Base-by-base conservation (phyloP, 1,140 invertebrate species). In the Diorhabda elongata region DNA sequence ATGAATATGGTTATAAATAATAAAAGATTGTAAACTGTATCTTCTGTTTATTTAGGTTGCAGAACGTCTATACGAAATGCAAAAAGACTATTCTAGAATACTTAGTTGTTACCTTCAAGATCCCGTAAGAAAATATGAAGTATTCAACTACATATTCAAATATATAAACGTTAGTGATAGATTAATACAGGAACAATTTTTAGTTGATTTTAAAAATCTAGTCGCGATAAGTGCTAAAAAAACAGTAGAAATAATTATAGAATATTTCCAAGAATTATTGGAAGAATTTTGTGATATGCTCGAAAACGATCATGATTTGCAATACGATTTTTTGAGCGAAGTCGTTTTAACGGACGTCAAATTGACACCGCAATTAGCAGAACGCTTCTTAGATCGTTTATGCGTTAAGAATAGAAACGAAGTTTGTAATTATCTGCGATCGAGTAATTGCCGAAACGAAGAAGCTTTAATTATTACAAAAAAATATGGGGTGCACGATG, bases 81-180 rank as follows among this genome's bases (percentile, higher is more conserved):
- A 80, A 58, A 72, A 78, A 5, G 77, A 82, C 11, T 85, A 82
- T 61, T 75, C 80, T n/a, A 79, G 78, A 44, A 84, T 85, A 59
- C 65, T 85, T 26, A 73, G 78, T 4, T 85, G 83, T 71, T 85
- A 85, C 67, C 73, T 85, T 3, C 75, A 78, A 4, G 84, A 88
- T 79, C 79, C 83, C 3, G 83, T 84, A 9, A 84, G 92, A 67
- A 84, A 91, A 69, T 85, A 86, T 41, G 85, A 88, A n/a, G 83
- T 93, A 63, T 93, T 92, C 74, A 89, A 86, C 56, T 93, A 92
- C 74, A 85, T 93, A 45, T 86, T 90, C 47, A 82, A 87, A n/a
- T 88, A 91, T 81, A 86, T 91, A 76, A 83, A 84, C 3, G 81
- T 83, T 68, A 73, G 85, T 78, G 75, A 80, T 65, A 71, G 83